Percentiles rank a stretch among this genome's conserved stretches.
Evolutionary conservation across 2,888 invertebrate species (phyloP).

Genomic region (Pyralis farinalis): DNA sequence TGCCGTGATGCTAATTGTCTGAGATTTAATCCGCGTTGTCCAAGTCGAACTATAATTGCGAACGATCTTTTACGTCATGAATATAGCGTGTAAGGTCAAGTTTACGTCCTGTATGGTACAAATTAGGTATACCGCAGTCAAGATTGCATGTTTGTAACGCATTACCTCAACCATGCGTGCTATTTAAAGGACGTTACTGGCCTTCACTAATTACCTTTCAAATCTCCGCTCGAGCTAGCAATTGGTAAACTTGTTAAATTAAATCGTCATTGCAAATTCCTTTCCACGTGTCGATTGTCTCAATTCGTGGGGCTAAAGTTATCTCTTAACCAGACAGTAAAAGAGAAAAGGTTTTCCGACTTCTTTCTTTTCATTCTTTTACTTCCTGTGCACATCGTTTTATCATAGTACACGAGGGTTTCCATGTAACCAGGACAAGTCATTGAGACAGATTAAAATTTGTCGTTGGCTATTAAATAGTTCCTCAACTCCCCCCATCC

Average conservation of each 20-base stretch:
- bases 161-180: conserved; percentile 7
- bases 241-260: conserved; percentile 2
- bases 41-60: conserved; percentile 20
- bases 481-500: too few relatives aligned
- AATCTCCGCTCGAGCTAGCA: conserved; percentile 4
- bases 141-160: conserved; percentile 10
- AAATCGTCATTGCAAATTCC: neutral
- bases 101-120: conserved; percentile 2
- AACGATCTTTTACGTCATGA: neutral
- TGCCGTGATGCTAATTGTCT: conserved; percentile 16
- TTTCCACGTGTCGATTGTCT: too few relatives aligned
- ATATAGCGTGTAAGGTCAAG: conserved; percentile 3
- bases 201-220: conserved; percentile 20
- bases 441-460: too few relatives aligned
- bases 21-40: conserved; percentile 18
- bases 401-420: too few relatives aligned
- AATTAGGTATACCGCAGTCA: neutral
- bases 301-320: too few relatives aligned
- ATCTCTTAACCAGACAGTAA: too few relatives aligned
- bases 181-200: conserved; percentile 16
- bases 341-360: too few relatives aligned
- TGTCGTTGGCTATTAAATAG: too few relatives aligned
- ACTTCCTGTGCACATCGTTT: too few relatives aligned
- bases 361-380: too few relatives aligned
- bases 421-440: too few relatives aligned